Conservation (phyloP, 2,113 vertebrate genomes). For the Alligator mississippiensis region DNA sequence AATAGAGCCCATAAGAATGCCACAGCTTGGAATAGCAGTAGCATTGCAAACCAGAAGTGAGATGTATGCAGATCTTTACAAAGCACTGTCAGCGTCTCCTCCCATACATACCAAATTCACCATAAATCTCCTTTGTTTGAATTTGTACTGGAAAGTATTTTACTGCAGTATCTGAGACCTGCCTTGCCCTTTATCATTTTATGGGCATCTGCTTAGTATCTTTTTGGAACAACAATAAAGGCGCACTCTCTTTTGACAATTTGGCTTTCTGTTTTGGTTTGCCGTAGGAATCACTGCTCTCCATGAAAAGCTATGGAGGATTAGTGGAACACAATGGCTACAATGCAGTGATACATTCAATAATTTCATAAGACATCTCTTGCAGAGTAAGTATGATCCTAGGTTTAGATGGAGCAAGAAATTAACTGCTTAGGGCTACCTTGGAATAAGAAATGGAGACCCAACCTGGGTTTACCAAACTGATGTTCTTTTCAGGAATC, state of each 20-base stretch:
- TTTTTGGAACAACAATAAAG: no score
- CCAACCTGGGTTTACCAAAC: no score
- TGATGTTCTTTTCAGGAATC: background rate
- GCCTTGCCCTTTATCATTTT: background rate
- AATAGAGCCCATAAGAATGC: background rate
- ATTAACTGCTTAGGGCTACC: background rate
- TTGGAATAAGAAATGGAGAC: background rate
- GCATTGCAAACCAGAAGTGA: background rate
- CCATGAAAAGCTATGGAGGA: conserved; percentile 5
- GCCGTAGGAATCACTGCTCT: conserved; percentile 15
- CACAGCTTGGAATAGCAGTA: background rate
- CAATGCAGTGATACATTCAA: background rate
- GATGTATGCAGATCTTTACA: background rate
- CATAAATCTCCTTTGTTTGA: background rate
- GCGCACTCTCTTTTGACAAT: rapidly evolving
- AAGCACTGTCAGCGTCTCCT: background rate
- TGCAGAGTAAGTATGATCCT: conserved; percentile 34
- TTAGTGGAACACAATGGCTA: conserved; percentile 1
- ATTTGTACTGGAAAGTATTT: background rate
- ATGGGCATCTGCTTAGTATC: background rate
- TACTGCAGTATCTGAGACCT: background rate
- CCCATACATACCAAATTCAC: background rate
- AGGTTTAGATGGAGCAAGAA: background rate
- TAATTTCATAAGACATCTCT: conserved; percentile 3
- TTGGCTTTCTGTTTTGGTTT: background rate